Percentiles rank a stretch among this genome's conserved stretches.
Evolutionary conservation across 2,888 invertebrate genomes (phyloP).

Genomic region (Ophioninae sp.): DNA sequence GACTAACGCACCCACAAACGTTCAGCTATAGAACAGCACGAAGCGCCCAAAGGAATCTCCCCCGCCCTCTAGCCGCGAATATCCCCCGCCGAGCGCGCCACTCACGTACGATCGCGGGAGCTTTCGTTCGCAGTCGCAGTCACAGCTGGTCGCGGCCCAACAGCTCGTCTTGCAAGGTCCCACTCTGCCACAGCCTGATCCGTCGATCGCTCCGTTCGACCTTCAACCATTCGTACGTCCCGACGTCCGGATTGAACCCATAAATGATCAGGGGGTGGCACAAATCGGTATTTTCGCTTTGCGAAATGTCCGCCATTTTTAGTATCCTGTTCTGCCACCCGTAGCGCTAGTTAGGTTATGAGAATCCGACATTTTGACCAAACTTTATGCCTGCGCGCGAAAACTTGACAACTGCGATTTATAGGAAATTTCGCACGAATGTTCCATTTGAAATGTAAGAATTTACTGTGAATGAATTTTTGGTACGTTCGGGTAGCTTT

Average conservation of each 20-base stretch:
- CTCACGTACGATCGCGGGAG: conserved; percentile 11
- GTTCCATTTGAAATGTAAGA: no score
- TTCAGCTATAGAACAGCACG: not conserved
- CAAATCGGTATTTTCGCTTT: no score
- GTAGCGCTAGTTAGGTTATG: no score
- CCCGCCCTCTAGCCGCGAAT: not conserved
- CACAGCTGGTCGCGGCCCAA: not conserved
- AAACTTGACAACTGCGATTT: no score
- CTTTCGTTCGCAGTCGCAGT: conserved; percentile 1
- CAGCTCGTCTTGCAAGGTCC: not conserved
- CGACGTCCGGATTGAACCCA: not conserved
- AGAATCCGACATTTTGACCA: no score
- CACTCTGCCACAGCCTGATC: not conserved
- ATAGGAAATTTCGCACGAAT: no score
- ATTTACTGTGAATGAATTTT: no score
- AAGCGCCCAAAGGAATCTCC: not conserved
- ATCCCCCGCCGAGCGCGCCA: conserved; percentile 3
- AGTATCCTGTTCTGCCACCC: no score
- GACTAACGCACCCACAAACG: conserved; percentile 49
- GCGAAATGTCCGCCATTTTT: no score
- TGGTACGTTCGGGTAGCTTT: no score
- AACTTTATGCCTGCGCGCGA: no score
- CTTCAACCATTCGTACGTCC: not conserved
- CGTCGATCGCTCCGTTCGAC: conserved; percentile 4
- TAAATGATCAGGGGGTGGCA: not conserved